Conservation (phyloP, 1,140 invertebrate genomes). For the Homarus americanus region DNA sequence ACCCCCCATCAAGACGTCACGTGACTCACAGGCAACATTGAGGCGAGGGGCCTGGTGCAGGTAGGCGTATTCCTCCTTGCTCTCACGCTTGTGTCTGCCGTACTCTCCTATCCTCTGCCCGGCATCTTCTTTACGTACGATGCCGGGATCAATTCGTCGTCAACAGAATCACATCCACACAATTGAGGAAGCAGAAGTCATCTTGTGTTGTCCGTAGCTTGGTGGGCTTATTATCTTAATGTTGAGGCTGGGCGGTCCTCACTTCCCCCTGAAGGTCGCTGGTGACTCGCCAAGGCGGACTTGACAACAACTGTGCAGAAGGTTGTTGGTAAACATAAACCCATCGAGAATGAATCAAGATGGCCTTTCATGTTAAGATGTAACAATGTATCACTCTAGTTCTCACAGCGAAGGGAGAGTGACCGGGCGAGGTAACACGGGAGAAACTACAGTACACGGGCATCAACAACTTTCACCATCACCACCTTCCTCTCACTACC, state of each 20-base stretch:
- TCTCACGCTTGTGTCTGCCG: neutral
- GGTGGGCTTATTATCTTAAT: too few relatives aligned
- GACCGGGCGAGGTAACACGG: neutral
- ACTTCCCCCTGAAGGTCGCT: neutral
- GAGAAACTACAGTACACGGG: neutral
- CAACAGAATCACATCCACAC: neutral
- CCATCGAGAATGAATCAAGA: neutral
- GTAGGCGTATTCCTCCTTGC: neutral
- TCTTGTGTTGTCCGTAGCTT: too few relatives aligned
- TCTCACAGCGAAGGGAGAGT: neutral
- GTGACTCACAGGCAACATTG: conserved; percentile 7
- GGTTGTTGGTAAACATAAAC: neutral
- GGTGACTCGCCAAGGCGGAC: neutral
- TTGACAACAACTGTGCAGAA: neutral
- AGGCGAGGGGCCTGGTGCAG: neutral
- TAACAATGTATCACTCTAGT: neutral
- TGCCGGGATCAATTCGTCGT: neutral
- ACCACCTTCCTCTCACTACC: neutral
- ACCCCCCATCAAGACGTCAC: neutral
- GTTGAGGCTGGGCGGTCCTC: too few relatives aligned
- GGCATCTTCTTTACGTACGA: neutral
- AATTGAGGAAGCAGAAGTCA: neutral
- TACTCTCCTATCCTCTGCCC: neutral
- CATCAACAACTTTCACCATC: neutral
- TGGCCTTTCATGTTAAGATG: neutral